These are phyloP conservation scores for Phragmatobia fuliginosa DNA, from an alignment of 2,888 invertebrate genomes.

Conservation along the genomic window DNA sequence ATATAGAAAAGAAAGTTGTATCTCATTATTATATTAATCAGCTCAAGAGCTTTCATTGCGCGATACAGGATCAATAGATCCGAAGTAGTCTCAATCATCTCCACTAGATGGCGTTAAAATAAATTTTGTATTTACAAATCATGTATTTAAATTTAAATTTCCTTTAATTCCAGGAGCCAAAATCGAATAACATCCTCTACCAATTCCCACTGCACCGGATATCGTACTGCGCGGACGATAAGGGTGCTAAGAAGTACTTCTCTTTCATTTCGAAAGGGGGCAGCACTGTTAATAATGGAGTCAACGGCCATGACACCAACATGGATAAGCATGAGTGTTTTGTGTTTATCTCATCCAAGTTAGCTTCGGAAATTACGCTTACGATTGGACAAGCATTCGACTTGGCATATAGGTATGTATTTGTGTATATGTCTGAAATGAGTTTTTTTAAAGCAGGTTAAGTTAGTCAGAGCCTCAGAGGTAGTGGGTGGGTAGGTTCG, in stretches of 20 bases:
- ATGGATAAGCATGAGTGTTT: conserved; percentile 96
- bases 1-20: no score
- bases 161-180: conserved; percentile 87
- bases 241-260: conserved; percentile 98
- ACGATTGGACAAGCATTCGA: conserved; percentile 99
- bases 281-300: conserved; percentile 29
- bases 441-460: not conserved
- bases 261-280: conserved; percentile 94
- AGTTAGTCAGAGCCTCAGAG: no score
- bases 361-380: conserved; percentile 98
- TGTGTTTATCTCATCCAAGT: conserved; percentile 98
- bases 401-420: conserved; percentile 93
- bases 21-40: not conserved
- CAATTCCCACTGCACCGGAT: conserved; percentile 99
- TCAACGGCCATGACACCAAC: conserved; percentile 73
- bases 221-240: conserved; percentile 99
- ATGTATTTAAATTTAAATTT: conserved; percentile 1
- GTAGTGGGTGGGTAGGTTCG: not conserved
- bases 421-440: not conserved
- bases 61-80: not conserved
- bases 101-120: not conserved
- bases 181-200: conserved; percentile 93
- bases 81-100: not conserved
- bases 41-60: not conserved
- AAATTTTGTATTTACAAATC: not conserved